A percentile compares a stretch with the other conserved stretches of the same genome.
Evolutionary conservation across 1,140 invertebrate genomes (phyloP).

Genomic region (Formica selysi): DNA sequence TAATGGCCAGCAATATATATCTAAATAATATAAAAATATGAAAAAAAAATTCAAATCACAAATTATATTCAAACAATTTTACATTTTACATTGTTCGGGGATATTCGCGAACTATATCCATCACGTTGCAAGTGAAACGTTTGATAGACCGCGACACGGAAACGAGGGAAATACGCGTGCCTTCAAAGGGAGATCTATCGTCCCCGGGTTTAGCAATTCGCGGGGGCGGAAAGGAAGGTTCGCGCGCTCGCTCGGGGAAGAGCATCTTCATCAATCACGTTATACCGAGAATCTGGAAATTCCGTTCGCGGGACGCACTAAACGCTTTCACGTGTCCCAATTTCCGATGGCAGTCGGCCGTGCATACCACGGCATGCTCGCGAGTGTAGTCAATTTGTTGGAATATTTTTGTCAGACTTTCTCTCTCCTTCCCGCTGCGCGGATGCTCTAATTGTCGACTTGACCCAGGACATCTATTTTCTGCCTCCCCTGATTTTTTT

Average conservation of each 20-base stretch:
- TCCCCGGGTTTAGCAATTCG: slow-evolving; percentile 57
- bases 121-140: slow-evolving; percentile 4
- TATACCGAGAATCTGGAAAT: slow-evolving; percentile 49
- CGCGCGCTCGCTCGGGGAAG: slow-evolving; percentile 30
- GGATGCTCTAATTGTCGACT: slow-evolving; percentile 75
- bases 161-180: neutral
- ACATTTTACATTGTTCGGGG: neutral
- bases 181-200: slow-evolving; percentile 55
- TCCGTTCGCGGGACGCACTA: slow-evolving; percentile 62
- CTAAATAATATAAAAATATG: too few relatives aligned
- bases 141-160: slow-evolving; percentile 22
- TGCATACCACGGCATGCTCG: slow-evolving; percentile 33
- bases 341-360: slow-evolving; percentile 64
- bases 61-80: neutral
- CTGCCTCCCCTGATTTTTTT: slow-evolving; percentile 40
- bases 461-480: slow-evolving; percentile 74
- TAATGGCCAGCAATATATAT: neutral
- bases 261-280: slow-evolving; percentile 66
- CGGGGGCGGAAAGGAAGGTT: slow-evolving; percentile 1
- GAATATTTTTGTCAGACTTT: slow-evolving; percentile 71
- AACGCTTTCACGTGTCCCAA: slow-evolving; percentile 77
- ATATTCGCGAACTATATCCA: neutral
- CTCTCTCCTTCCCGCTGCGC: neutral
- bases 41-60: neutral
- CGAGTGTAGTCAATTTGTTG: slow-evolving; percentile 73